phyloP scores from a whole-genome alignment of 2,797 vertebrate genomes.

The Denticeps clupeoides region DNA sequence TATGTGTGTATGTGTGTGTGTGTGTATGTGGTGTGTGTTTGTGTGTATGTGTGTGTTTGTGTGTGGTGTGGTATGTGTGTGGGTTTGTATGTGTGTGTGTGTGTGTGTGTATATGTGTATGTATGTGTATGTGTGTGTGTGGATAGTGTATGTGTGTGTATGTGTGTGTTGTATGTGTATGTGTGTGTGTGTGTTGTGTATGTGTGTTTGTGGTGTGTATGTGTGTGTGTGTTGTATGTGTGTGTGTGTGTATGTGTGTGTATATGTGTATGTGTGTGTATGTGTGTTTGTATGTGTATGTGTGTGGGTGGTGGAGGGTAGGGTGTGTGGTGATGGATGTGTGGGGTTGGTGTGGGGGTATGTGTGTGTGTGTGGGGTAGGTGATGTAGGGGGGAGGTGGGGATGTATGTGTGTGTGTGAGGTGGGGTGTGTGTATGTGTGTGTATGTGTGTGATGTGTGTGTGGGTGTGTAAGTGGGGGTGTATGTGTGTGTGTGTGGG shows the following conservation, averaged over 20 bases:
- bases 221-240: too few species aligned
- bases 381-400: too few species aligned
- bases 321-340: too few species aligned
- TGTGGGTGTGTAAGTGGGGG: neutral
- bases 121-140: neutral
- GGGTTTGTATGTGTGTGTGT: neutral
- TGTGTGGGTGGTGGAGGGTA: too few species aligned
- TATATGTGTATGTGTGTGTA: neutral
- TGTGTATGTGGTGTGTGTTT: neutral
- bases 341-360: neutral
- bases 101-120: too few species aligned
- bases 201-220: too few species aligned
- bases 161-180: neutral
- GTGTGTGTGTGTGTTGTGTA: neutral
- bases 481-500: neutral
- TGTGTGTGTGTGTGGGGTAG: neutral
- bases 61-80: neutral
- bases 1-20: neutral
- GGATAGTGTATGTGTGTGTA: neutral
- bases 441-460: neutral
- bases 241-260: neutral
- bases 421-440: too few species aligned
- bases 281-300: neutral
- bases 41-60: too few species aligned
- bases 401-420: neutral